Conservation (phyloP, 1,140 invertebrate genomes). For the Pogonognathellus flavescens region DNA sequence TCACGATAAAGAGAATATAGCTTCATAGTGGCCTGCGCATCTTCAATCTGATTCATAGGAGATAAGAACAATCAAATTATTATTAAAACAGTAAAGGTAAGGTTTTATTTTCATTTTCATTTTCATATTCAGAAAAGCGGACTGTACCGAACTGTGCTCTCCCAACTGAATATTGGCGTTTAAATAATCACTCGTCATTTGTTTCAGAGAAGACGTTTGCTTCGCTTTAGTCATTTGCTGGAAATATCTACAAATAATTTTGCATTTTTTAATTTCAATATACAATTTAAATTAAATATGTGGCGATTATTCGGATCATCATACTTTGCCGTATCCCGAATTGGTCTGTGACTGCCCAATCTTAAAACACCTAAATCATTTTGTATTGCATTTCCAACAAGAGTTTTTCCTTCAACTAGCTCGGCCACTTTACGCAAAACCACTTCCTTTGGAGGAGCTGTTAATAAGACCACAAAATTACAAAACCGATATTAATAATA, state of each 20-base stretch:
- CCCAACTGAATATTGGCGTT: conserved; percentile 87
- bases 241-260: conserved; percentile 76
- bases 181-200: conserved; percentile 81
- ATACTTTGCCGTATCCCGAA: conserved; percentile 84
- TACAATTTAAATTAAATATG: too few relatives aligned
- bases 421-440: conserved; percentile 88
- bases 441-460: conserved; percentile 74
- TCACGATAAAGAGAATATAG: conserved; percentile 82
- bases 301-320: too few relatives aligned
- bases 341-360: conserved; percentile 82
- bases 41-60: conserved; percentile 73
- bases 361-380: conserved; percentile 89
- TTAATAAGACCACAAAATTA: too few relatives aligned
- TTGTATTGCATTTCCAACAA: conserved; percentile 90
- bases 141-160: conserved; percentile 77
- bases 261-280: neutral
- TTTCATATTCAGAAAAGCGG: too few relatives aligned
- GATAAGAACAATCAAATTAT: neutral
- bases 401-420: conserved; percentile 80
- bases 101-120: too few relatives aligned
- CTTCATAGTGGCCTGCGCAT: conserved; percentile 88
- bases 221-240: conserved; percentile 73
- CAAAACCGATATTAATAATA: neutral
- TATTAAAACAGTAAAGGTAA: neutral
- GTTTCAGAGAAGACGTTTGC: conserved; percentile 85